Evolutionary conservation across 2,888 invertebrate genomes (phyloP).

Genomic region (Andrena flavipes): DNA sequence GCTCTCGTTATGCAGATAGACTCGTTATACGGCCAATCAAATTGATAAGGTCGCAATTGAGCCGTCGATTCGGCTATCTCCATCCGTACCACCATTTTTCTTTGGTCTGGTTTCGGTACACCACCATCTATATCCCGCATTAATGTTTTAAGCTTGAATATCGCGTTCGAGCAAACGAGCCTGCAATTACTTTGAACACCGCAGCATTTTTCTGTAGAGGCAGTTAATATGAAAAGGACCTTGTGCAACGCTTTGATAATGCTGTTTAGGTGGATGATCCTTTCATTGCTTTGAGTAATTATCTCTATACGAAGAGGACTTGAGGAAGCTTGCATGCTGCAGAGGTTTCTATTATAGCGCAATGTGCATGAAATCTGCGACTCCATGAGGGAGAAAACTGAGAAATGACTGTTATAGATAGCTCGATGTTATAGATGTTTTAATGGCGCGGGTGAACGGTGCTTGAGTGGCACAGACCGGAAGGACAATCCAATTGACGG

Average conservation of each 20-base stretch:
- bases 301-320: too few species aligned
- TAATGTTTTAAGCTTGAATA: too few species aligned
- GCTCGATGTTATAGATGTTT: conserved; percentile 20
- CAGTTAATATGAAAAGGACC: too few species aligned
- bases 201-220: too few species aligned
- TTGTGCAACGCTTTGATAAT: background rate
- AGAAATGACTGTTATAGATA: conserved; percentile 33
- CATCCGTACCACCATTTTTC: background rate
- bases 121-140: background rate
- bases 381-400: background rate
- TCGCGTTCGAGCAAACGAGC: too few species aligned
- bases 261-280: too few species aligned
- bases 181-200: too few species aligned
- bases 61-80: conserved; percentile 38
- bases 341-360: too few species aligned
- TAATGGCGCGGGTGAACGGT: conserved; percentile 25
- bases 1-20: conserved; percentile 40
- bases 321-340: too few species aligned
- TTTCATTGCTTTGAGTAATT: too few species aligned
- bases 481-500: conserved; percentile 64
- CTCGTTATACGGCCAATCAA: conserved; percentile 42
- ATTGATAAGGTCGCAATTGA: conserved; percentile 35
- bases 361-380: background rate
- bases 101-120: background rate
- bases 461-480: conserved; percentile 38